Evolutionary conservation across 2,113 vertebrate species (phyloP).

Genomic region (Leucosticte australis): DNA sequence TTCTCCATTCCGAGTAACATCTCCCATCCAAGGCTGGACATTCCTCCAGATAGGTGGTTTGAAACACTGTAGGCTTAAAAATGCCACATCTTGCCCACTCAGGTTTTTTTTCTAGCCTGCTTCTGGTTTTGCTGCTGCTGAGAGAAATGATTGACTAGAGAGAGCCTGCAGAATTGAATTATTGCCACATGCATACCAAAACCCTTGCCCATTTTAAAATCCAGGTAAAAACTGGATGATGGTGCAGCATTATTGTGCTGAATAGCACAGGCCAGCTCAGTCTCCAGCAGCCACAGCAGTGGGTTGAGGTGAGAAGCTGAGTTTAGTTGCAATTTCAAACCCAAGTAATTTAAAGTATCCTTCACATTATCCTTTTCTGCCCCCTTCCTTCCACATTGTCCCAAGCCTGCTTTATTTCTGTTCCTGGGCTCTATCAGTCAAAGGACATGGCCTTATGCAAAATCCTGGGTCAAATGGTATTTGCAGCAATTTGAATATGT

Average conservation of each 20-base stretch:
- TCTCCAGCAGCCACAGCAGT: neutral
- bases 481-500: neutral
- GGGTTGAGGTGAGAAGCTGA: neutral
- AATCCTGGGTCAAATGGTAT: neutral
- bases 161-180: neutral
- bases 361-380: neutral
- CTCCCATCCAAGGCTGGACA: neutral
- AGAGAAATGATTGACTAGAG: neutral
- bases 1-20: rapidly evolving
- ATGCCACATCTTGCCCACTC: neutral
- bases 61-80: neutral
- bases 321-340: neutral
- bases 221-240: neutral
- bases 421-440: neutral
- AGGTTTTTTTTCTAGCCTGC: neutral
- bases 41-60: neutral
- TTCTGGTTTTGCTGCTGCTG: neutral
- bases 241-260: neutral
- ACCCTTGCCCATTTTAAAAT: neutral
- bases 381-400: neutral
- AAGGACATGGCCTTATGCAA: neutral
- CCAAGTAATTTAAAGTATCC: neutral
- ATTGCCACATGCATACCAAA: neutral
- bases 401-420: neutral
- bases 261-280: neutral